Evolutionary conservation across 2,113 vertebrate species (phyloP), one percentile per base, ranked within the genome.

Genomic region (Petrocephalus zakoni): DNA sequence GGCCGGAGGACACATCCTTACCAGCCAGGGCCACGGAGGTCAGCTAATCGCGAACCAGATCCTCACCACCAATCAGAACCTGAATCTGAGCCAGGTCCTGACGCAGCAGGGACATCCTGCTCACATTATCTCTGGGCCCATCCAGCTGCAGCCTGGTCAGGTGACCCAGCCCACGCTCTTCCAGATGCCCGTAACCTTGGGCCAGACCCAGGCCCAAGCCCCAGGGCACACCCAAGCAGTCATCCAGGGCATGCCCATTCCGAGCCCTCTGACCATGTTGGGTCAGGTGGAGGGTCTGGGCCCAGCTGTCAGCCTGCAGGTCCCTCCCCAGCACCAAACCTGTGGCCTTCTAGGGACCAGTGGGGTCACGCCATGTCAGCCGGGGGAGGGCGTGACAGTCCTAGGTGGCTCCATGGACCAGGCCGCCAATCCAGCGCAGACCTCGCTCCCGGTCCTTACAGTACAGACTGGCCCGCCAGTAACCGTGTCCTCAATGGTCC

Each of bases 11-110:
- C 97, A 97, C 92, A 97, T 98, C 92, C 97, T 98, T 2, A 93
- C 97, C 0, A 97, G 96, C 93, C 96, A 97, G 88, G 97, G 97
- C 0, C 95, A 97, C 0, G 96, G 96, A 0, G 97, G 96, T 0
- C 98, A 98, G 87, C 93, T 99, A 21, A 96, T 99, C 0, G 94
- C 97, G 29, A 99, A 99, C 92, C 98, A 96, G 68, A 97, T 98
- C 91, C 95, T 99, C 91, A 96, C 97, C 92, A 96, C 97, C 92
- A 97, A 98, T 94, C 97, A 97, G 92, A 98, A 97, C 94, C 95
- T 99, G 84, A 99, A 98, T 92, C 92, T 99, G 89, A 93, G 98
- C 87, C 97, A 96, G 21, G 95, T 99, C 49, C 89, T 99, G 88
- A 93, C 97, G 0, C 97, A 98, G 0, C 98, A 96, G 89, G 97